A percentile compares a stretch with the other conserved stretches of the same genome.
These are phyloP conservation scores for Germaria angustata DNA, from an alignment of 2,888 invertebrate species.

Conservation along the genomic window DNA sequence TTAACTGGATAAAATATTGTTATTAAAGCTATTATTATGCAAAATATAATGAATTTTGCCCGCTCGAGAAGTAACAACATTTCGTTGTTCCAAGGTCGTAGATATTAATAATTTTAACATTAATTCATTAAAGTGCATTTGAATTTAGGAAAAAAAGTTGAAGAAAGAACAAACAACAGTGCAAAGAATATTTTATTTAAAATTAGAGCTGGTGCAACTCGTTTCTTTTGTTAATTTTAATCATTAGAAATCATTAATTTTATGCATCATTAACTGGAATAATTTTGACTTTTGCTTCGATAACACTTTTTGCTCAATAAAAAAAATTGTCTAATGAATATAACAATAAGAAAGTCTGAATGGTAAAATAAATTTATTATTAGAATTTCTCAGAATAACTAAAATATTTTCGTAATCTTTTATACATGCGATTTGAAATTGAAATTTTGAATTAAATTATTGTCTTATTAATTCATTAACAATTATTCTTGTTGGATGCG, in stretches of 20 bases:
- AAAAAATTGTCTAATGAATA: too few species aligned
- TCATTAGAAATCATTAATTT: constrained; percentile 24
- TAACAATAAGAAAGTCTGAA: too few species aligned
- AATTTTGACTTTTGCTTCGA: too few species aligned
- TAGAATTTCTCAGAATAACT: too few species aligned
- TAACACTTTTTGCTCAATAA: too few species aligned
- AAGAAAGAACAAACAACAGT: neutral
- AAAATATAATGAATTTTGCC: constrained; percentile 1
- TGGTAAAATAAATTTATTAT: too few species aligned
- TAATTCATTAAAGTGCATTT: constrained; percentile 51
- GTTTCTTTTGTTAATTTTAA: constrained; percentile 14
- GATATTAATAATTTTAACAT: constrained; percentile 27
- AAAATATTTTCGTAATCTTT: too few species aligned
- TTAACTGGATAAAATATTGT: constrained; percentile 11
- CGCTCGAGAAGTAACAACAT: constrained; percentile 18
- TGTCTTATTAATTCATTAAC: too few species aligned
- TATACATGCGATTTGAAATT: too few species aligned
- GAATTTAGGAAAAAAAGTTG: neutral
- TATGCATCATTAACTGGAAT: neutral
- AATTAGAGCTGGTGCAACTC: constrained; percentile 27
- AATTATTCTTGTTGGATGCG: too few species aligned
- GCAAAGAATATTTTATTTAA: constrained; percentile 7
- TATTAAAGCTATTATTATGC: constrained; percentile 5
- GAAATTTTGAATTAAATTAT: too few species aligned
- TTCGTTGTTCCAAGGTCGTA: constrained; percentile 39